These are phyloP conservation scores for Phlogophora meticulosa DNA, from an alignment of 2,888 invertebrate genomes.

Conservation along the genomic window DNA sequence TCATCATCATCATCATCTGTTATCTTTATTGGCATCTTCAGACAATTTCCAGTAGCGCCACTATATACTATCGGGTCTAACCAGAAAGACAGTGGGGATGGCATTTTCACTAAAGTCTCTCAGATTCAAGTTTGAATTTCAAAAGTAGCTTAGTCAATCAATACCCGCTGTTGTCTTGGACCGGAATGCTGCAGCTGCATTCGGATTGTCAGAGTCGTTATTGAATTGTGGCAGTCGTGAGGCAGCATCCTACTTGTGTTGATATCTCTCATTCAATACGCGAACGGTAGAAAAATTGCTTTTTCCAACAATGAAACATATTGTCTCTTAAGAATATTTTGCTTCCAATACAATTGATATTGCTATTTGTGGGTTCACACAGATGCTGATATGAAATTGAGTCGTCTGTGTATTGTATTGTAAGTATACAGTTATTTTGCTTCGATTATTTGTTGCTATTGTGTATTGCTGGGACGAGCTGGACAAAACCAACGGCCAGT, in stretches of 20 bases:
- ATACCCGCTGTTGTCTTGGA: conserved; percentile 69
- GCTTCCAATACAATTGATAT: conserved; percentile 56
- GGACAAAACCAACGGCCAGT: too few relatives aligned
- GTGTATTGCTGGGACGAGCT: too few relatives aligned
- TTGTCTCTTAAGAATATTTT: conserved; percentile 64
- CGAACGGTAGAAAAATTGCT: conserved; percentile 78
- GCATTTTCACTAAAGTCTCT: too few relatives aligned
- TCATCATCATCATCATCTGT: too few relatives aligned
- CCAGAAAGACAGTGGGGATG: too few relatives aligned
- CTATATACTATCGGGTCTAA: too few relatives aligned
- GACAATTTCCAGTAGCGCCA: too few relatives aligned
- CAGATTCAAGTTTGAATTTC: not conserved
- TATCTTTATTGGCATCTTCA: too few relatives aligned
- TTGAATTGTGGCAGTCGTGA: conserved; percentile 82
- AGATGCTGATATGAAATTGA: conserved; percentile 39
- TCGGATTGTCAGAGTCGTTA: conserved; percentile 75
- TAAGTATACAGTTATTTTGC: not conserved
- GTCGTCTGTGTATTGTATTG: conserved; percentile 9
- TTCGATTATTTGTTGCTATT: not conserved
- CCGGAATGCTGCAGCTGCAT: conserved; percentile 70
- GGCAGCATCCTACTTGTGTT: conserved; percentile 74
- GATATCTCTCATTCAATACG: conserved; percentile 67
- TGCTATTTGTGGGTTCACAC: conserved; percentile 31
- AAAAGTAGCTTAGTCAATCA: not conserved
- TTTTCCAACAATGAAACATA: conserved; percentile 72